These are phyloP conservation scores for Chloroclystis v-ata DNA, from an alignment of 2,888 invertebrate species.

Conservation along the genomic window DNA sequence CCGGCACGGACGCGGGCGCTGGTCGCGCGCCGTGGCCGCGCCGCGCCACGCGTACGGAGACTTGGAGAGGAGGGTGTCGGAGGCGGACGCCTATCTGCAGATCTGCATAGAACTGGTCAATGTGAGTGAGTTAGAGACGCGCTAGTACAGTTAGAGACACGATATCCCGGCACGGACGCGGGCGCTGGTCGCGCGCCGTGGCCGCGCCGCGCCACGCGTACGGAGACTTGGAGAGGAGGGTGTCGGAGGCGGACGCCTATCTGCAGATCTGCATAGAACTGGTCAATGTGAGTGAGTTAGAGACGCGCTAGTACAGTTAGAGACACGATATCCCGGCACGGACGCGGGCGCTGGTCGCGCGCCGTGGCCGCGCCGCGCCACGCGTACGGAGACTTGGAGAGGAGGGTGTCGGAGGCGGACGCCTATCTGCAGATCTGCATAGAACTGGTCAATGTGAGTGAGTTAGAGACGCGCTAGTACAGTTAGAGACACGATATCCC, in stretches of 20 bases:
- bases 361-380: constrained; percentile 60
- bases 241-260: constrained; percentile 97
- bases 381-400: constrained; percentile 84
- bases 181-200: constrained; percentile 41
- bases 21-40: constrained; percentile 66
- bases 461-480: not conserved
- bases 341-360: constrained; percentile 27
- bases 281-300: constrained; percentile 11
- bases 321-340: not conserved
- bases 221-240: constrained; percentile 90
- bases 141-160: not conserved
- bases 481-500: not conserved
- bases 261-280: constrained; percentile 95
- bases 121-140: constrained; percentile 1
- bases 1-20: constrained; percentile 81
- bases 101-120: constrained; percentile 88
- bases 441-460: constrained; percentile 70
- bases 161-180: not conserved
- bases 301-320: no score
- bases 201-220: constrained; percentile 60
- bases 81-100: constrained; percentile 97
- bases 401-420: constrained; percentile 95
- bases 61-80: constrained; percentile 93
- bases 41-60: constrained; percentile 73
- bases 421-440: constrained; percentile 97